phyloP scores from a whole-genome alignment of 1,140 invertebrate species.

The Mya arenaria region DNA sequence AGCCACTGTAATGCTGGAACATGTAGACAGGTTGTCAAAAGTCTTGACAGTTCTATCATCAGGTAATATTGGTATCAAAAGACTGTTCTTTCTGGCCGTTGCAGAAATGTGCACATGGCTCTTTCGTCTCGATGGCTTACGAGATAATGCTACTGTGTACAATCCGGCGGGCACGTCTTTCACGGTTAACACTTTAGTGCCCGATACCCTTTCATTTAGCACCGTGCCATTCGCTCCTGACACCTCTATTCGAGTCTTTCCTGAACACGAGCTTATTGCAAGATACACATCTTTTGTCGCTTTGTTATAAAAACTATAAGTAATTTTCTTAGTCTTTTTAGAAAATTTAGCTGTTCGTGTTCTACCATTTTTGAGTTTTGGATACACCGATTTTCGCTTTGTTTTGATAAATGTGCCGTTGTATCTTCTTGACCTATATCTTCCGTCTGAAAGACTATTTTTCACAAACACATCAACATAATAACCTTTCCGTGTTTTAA shows the following conservation, averaged over 20 bases:
- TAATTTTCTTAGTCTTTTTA: constrained; percentile 24
- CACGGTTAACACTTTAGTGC: constrained; percentile 63
- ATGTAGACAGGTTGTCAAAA: constrained; percentile 68
- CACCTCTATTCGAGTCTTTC: constrained; percentile 34
- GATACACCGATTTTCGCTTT: constrained; percentile 49
- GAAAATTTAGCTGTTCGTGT: constrained; percentile 60
- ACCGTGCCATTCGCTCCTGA: constrained; percentile 38
- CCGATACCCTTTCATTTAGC: constrained; percentile 31
- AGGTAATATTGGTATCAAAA: constrained; percentile 69
- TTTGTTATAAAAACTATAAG: constrained; percentile 32
- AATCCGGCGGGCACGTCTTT: constrained; percentile 60
- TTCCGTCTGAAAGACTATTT: constrained; percentile 65
- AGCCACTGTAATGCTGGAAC: constrained; percentile 72
- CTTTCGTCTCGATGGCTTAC: constrained; percentile 50
- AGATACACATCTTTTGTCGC: constrained; percentile 42
- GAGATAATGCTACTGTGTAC: constrained; percentile 66
- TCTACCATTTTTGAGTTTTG: constrained; percentile 61
- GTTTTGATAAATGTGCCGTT: constrained; percentile 66
- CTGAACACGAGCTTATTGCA: constrained; percentile 38
- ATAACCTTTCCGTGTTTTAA: constrained; percentile 70
- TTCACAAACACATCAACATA: constrained; percentile 78
- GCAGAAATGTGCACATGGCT: constrained; percentile 60
- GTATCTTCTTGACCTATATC: constrained; percentile 66
- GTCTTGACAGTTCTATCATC: constrained; percentile 70
- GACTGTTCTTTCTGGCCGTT: constrained; percentile 57